A percentile compares a stretch with the other conserved stretches of the same genome.
Evolutionary conservation across 35 echinoderm and acorn worm species (phyloP).

Genomic region (Apostichopus parvimensis): DNA sequence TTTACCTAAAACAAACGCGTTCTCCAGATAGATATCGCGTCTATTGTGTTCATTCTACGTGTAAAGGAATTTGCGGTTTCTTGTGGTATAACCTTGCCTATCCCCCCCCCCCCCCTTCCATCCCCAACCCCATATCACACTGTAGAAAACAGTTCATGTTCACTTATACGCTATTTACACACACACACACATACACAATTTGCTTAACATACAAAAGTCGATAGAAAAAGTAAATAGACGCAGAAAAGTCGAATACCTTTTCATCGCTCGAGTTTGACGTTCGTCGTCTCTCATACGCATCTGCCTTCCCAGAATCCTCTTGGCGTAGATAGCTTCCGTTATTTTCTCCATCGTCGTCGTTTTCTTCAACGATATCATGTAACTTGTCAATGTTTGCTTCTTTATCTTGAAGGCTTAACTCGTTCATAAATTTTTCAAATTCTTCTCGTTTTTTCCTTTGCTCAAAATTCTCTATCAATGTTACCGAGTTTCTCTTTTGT

Average conservation of each 20-base stretch:
- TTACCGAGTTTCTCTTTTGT: conserved; percentile 45
- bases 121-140: no score
- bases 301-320: conserved; percentile 22
- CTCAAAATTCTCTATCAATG: conserved; percentile 77
- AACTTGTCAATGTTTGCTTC: conserved; percentile 27
- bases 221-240: no score
- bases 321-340: not conserved
- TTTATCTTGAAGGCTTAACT: conserved; percentile 55
- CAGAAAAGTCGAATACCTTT: not conserved
- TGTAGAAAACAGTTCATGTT: no score
- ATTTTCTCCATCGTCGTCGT: not conserved
- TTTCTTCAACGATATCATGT: conserved; percentile 17
- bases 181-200: no score
- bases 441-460: conserved; percentile 85
- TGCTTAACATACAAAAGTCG: no score
- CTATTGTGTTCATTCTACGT: no score
- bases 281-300: not conserved
- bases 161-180: no score
- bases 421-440: conserved; percentile 86
- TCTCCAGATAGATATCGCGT: no score
- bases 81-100: no score
- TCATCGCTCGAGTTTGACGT: conserved; percentile 20
- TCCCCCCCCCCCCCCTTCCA: no score
- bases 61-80: no score
- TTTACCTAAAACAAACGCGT: no score